These are phyloP conservation scores for Plotosus lineatus DNA, from an alignment of 2,113 vertebrate genomes.

Conservation along the genomic window DNA sequence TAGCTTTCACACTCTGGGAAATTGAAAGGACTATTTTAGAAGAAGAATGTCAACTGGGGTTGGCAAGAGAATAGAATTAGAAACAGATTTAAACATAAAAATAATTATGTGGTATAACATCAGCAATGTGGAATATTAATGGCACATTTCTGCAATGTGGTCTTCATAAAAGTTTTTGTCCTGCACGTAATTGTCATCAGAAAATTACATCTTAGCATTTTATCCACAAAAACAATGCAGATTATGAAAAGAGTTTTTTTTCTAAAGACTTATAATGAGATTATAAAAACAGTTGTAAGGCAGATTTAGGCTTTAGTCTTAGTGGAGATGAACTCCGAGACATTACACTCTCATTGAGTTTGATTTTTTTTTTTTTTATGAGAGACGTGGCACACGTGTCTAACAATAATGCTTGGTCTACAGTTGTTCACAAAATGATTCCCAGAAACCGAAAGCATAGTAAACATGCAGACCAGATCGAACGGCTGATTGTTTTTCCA, in stretches of 20 bases:
- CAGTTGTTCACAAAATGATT: conserved; percentile 41
- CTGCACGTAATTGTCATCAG: not conserved
- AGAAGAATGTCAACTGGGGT: not conserved
- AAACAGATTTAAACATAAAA: not conserved
- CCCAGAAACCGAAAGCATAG: conserved; percentile 31
- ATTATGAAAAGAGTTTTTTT: not conserved
- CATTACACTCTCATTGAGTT: conserved; percentile 45
- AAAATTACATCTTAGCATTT: not conserved
- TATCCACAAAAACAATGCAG: not conserved
- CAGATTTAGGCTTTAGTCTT: conserved; percentile 7
- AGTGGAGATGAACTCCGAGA: conserved; percentile 36
- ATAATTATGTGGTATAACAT: not conserved
- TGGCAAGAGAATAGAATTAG: not conserved
- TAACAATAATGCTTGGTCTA: conserved; percentile 57
- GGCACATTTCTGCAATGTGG: not conserved
- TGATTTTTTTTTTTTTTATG: conserved; percentile 54
- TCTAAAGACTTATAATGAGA: not conserved
- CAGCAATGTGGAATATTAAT: not conserved
- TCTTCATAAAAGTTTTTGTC: not conserved
- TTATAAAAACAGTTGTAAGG: not conserved
- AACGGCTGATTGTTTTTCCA: conserved; percentile 40
- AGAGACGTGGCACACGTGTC: conserved; percentile 43
- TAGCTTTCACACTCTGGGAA: not conserved
- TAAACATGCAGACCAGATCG: conserved; percentile 45
- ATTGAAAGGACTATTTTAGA: not conserved